phyloP scores from a whole-genome alignment of 2,888 invertebrate genomes.

The Lycaena phlaeas region DNA sequence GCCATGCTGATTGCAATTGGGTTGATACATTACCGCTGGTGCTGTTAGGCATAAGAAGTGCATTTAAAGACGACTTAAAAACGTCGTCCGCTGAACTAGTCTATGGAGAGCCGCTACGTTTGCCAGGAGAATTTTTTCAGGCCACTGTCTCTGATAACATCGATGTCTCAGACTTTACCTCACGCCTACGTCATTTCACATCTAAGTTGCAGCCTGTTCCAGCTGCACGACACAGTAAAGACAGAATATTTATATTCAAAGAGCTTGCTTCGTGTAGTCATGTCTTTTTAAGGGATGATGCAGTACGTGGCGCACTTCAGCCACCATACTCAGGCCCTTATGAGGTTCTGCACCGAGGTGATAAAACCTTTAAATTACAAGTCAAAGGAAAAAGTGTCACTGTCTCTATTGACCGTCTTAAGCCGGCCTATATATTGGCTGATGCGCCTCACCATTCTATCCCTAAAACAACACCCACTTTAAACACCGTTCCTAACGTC shows the following conservation, averaged over 20 bases:
- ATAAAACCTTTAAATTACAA: constrained; percentile 13
- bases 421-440: constrained; percentile 18
- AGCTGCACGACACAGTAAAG: constrained; percentile 17
- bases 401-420: constrained; percentile 20
- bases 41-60: constrained; percentile 18
- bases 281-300: constrained; percentile 19
- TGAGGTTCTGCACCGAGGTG: constrained; percentile 13
- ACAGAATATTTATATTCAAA: constrained; percentile 21
- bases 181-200: constrained; percentile 9
- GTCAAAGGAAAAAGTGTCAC: constrained; percentile 11
- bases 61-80: constrained; percentile 20
- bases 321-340: constrained; percentile 16
- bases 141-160: not conserved
- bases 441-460: not conserved
- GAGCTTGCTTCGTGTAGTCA: constrained; percentile 17
- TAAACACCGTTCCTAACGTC: not conserved
- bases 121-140: constrained; percentile 20
- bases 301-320: not conserved
- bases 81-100: constrained; percentile 21
- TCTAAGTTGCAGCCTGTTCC: constrained; percentile 10
- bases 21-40: constrained; percentile 19
- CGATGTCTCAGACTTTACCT: constrained; percentile 14
- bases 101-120: constrained; percentile 21
- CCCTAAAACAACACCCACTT: not conserved
- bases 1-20: no score